Percentiles rank a stretch among this genome's conserved stretches.
phyloP scores from a whole-genome alignment of 2,888 invertebrate genomes.

The Hymenopus coronatus region DNA sequence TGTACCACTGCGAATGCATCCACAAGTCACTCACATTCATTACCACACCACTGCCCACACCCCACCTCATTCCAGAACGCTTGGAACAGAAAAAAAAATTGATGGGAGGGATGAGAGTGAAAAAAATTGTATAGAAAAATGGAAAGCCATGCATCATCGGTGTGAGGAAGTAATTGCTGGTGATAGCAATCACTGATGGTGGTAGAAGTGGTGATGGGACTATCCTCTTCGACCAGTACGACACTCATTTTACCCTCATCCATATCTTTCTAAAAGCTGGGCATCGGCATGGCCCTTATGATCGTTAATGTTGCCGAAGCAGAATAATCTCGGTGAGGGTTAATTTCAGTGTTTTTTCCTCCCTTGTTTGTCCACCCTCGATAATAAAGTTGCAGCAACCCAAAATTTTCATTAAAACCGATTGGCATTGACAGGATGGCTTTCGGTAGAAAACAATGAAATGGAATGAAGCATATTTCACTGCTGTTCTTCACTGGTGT shows the following conservation, averaged over 20 bases:
- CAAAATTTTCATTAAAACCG: background rate
- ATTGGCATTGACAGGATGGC: background rate
- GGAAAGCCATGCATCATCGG: slow-evolving; percentile 2
- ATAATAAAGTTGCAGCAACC: background rate
- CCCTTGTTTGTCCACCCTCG: background rate
- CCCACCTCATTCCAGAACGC: background rate
- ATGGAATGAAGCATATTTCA: background rate
- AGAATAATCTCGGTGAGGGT: background rate
- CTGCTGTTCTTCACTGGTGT: background rate
- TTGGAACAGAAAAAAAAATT: background rate
- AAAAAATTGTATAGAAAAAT: slow-evolving; percentile 1
- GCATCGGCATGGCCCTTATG: background rate
- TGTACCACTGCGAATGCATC: background rate
- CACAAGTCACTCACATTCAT: background rate
- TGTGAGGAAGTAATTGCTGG: background rate
- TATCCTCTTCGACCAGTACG: background rate
- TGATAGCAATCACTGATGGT: background rate
- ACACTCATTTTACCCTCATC: background rate
- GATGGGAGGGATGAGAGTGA: background rate
- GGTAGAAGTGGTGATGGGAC: background rate
- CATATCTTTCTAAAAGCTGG: background rate
- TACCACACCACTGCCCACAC: background rate
- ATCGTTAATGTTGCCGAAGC: background rate
- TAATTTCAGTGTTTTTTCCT: background rate
- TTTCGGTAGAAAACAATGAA: background rate